Base-by-base conservation (phyloP, 2,888 invertebrate genomes). In the Metallyticus violacea region DNA sequence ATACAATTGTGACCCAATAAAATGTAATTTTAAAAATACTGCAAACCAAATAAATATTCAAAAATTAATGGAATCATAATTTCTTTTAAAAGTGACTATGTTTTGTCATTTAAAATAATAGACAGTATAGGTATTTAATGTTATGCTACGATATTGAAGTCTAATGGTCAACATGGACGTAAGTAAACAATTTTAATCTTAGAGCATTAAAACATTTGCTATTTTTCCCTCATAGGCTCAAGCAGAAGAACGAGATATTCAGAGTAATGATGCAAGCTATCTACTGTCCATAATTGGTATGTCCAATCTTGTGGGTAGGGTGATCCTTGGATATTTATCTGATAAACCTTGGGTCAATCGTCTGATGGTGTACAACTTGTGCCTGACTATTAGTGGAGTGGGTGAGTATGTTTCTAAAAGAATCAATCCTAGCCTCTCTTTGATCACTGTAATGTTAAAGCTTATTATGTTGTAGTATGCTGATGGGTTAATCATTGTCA, bases 291-390 rank as follows among this genome's bases (percentile, higher is more conserved):
- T 96, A 85, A 96, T 98, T 90, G 98, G 98, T 85, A 95, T 96
- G 86, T 96, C 97, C 80, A 98, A 98, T 91, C 97, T 98, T 7
- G 90, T 97, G n/a, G 98, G 98, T 86, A 95, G 98, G 89, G 96
- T 99, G 86, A 92, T 97, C 86, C 93, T 99, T 79, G 98, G 98
- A 85, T 97, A 96, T 91, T 93, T 97, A 83, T 96, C 97, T 27
- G 98, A 98, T 91, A 97, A 97, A 91, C 95, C 97, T 0, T 97
- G 97, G 95, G 95, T 99, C 81, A 98, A 99, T 92, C 95, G 99
- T 86, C 94, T 99, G 87, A 93, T 95, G 90, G 94, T 99, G 88
- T 99, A 99, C 92, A 99, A 97, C 92, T 90, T 95, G 88, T 97
- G 97, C 90, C 94, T 99, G 89, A 96, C 97, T 6, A 91, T 97